phyloP scores from a whole-genome alignment of 2,888 invertebrate species.

The Synanthedon andrenaeformis region DNA sequence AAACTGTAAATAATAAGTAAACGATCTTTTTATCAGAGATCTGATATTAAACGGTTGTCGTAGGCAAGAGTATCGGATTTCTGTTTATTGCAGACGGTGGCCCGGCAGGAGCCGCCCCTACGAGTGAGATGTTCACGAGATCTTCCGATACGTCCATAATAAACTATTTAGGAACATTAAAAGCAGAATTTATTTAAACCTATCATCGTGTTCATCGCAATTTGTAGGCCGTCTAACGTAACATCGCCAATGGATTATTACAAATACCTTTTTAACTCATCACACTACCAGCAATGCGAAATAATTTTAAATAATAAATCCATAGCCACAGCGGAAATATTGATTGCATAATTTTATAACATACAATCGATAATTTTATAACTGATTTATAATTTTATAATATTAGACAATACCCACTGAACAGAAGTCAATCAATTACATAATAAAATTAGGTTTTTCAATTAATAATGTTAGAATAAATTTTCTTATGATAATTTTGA shows the following conservation, averaged over 20 bases:
- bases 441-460: too few relatives aligned
- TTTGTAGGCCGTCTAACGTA: background rate
- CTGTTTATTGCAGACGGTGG: conserved; percentile 58
- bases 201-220: background rate
- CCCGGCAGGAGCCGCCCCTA: conserved; percentile 31
- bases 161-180: background rate
- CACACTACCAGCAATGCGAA: too few relatives aligned
- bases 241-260: background rate
- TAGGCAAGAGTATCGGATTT: conserved; percentile 56
- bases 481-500: too few relatives aligned
- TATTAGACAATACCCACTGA: too few relatives aligned
- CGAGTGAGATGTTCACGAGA: conserved; percentile 52
- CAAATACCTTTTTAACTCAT: too few relatives aligned
- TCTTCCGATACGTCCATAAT: conserved; percentile 23
- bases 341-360: too few relatives aligned
- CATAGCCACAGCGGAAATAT: too few relatives aligned
- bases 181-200: background rate
- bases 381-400: too few relatives aligned
- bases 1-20: conserved; percentile 55
- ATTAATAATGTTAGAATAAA: too few relatives aligned
- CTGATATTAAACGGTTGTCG: conserved; percentile 48
- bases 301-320: too few relatives aligned
- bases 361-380: too few relatives aligned
- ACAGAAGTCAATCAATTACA: too few relatives aligned
- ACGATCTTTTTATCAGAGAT: conserved; percentile 51